These are phyloP conservation scores for Elgaria multicarinata DNA, from an alignment of 2,113 vertebrate genomes.

Conservation along the genomic window DNA sequence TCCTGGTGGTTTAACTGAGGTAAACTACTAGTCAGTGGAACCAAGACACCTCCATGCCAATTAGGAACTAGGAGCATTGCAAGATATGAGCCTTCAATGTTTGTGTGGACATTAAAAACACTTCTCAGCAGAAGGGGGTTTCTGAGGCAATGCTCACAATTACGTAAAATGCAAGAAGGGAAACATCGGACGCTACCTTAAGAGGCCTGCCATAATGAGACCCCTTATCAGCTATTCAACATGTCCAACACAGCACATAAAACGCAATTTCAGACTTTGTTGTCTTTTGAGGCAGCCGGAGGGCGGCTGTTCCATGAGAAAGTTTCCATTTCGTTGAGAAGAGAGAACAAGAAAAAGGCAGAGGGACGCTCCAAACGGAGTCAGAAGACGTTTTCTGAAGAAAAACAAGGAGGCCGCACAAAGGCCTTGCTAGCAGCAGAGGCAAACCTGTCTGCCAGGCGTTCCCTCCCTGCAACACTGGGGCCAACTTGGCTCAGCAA, in stretches of 20 bases:
- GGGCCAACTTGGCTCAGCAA: constrained; percentile 17
- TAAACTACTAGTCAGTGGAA: not conserved
- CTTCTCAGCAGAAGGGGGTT: not conserved
- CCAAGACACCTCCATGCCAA: not conserved
- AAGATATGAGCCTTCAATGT: not conserved
- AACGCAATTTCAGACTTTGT: not conserved
- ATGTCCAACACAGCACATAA: not conserved
- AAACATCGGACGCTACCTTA: not conserved
- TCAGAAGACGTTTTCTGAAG: constrained; percentile 14
- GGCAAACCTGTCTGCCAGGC: not conserved
- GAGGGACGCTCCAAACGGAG: not conserved
- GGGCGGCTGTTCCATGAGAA: not conserved
- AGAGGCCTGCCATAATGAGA: not conserved
- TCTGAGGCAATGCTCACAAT: not conserved
- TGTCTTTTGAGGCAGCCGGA: not conserved
- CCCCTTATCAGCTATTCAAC: not conserved
- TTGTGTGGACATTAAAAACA: not conserved
- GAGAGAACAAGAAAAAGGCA: not conserved
- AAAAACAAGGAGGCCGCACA: not conserved
- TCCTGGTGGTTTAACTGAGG: not conserved
- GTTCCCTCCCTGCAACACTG: not conserved
- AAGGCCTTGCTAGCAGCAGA: accelerated
- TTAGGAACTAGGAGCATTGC: not conserved
- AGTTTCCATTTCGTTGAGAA: not conserved
- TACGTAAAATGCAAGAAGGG: not conserved